Evolutionary conservation across 2,797 vertebrate genomes (phyloP).

Genomic region (Chaetophractus vellerosus): DNA sequence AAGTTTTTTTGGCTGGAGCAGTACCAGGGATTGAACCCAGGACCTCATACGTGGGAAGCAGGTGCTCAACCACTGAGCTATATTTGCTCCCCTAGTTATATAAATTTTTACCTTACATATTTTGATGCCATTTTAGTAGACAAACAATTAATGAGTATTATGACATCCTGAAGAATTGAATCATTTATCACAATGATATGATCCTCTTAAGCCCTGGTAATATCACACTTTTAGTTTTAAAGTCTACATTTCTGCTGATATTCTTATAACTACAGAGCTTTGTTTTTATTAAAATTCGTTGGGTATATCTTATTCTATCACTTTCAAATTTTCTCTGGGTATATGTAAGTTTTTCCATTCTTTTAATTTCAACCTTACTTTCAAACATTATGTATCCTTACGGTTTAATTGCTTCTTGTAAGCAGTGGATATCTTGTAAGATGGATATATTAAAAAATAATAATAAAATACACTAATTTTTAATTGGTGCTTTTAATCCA

Average conservation of each 20-base stretch:
- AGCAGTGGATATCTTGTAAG: background rate
- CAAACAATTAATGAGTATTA: background rate
- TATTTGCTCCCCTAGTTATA: background rate
- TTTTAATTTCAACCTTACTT: background rate
- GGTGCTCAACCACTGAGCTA: too few species aligned
- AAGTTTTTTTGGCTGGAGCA: background rate
- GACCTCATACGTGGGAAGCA: too few species aligned
- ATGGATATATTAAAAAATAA: background rate
- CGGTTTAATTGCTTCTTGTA: background rate
- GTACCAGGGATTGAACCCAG: too few species aligned
- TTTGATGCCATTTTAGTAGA: slow-evolving; percentile 20
- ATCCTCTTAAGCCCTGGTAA: background rate
- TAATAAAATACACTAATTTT: background rate
- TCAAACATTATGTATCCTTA: background rate
- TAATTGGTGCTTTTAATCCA: background rate
- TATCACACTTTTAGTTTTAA: background rate
- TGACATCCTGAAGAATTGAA: background rate
- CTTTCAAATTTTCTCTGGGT: background rate
- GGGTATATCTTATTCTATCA: background rate
- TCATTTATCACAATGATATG: background rate
- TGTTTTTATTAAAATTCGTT: background rate
- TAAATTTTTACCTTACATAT: background rate
- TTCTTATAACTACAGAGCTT: background rate
- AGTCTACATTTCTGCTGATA: background rate
- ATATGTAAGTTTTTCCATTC: background rate